Conservation (phyloP, 1,140 invertebrate genomes). For the Polypedilum vanderplanki region DNA sequence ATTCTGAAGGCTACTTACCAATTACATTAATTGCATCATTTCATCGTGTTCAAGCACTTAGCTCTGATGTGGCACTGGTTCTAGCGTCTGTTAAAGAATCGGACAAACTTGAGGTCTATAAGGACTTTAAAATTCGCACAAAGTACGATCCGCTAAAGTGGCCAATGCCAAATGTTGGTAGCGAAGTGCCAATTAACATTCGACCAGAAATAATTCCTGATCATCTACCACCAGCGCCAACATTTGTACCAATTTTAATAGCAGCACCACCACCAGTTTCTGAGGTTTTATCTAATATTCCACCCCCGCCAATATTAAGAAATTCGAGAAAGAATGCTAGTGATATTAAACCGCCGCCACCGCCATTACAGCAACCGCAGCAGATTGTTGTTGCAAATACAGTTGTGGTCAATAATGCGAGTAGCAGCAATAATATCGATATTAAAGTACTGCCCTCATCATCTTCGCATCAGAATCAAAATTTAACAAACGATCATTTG, state of each 20-base stretch:
- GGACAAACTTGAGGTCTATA: constrained; percentile 71
- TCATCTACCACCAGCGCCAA: constrained; percentile 29
- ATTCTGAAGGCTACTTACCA: constrained; percentile 84
- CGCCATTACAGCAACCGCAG: background rate
- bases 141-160: constrained; percentile 73
- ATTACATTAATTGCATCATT: constrained; percentile 92
- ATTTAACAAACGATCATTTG: constrained; percentile 49
- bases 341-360: background rate
- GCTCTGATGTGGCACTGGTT: constrained; percentile 75
- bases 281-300: constrained; percentile 53
- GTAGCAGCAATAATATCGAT: background rate
- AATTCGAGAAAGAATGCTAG: constrained; percentile 36
- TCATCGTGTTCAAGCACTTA: constrained; percentile 83
- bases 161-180: constrained; percentile 63
- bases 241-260: constrained; percentile 34
- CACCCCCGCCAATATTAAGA: constrained; percentile 58
- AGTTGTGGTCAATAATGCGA: background rate
- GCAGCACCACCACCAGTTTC: constrained; percentile 50
- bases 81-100: constrained; percentile 74
- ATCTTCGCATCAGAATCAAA: constrained; percentile 31
- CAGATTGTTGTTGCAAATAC: background rate
- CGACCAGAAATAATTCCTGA: constrained; percentile 30
- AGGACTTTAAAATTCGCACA: constrained; percentile 74
- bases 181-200: constrained; percentile 37
- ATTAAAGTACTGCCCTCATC: constrained; percentile 28